Percentiles rank a stretch among this genome's conserved stretches.
These are phyloP conservation scores for Sphenodon punctatus DNA, from an alignment of 2,797 vertebrate genomes.

Conservation along the genomic window DNA sequence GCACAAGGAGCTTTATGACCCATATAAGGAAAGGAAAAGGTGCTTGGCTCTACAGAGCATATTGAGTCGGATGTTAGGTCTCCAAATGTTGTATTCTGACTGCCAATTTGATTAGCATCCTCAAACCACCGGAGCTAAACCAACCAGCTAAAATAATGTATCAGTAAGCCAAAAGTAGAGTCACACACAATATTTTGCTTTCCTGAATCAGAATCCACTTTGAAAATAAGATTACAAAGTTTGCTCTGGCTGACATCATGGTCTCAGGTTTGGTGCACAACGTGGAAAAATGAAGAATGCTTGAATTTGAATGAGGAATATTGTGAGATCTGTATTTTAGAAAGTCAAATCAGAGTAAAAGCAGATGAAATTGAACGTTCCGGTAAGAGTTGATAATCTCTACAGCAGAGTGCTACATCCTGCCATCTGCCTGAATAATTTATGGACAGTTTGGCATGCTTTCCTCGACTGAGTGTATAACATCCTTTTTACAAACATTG, in stretches of 20 bases:
- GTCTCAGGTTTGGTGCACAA: neutral
- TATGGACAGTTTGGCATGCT: neutral
- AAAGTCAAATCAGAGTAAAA: constrained; percentile 30
- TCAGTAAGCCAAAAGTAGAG: neutral
- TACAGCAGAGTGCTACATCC: constrained; percentile 23
- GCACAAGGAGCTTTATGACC: neutral
- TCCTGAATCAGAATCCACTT: neutral
- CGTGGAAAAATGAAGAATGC: neutral
- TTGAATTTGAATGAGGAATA: constrained; percentile 46
- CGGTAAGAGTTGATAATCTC: neutral
- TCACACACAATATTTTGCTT: neutral
- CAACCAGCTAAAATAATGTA: neutral
- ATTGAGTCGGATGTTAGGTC: neutral
- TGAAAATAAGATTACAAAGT: constrained; percentile 8
- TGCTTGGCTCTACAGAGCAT: fast-evolving
- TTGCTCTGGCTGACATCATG: neutral
- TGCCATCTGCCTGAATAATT: constrained; percentile 18
- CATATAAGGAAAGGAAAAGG: neutral
- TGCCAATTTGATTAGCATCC: neutral
- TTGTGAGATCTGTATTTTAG: constrained; percentile 37
- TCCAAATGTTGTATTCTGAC: neutral
- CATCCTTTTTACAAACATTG: constrained; percentile 5
- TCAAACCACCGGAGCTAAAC: neutral
- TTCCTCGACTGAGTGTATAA: constrained; percentile 10
- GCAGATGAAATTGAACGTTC: neutral